phyloP scores from a whole-genome alignment of 1,140 invertebrate species.

The Hylaeus anthracinus region DNA sequence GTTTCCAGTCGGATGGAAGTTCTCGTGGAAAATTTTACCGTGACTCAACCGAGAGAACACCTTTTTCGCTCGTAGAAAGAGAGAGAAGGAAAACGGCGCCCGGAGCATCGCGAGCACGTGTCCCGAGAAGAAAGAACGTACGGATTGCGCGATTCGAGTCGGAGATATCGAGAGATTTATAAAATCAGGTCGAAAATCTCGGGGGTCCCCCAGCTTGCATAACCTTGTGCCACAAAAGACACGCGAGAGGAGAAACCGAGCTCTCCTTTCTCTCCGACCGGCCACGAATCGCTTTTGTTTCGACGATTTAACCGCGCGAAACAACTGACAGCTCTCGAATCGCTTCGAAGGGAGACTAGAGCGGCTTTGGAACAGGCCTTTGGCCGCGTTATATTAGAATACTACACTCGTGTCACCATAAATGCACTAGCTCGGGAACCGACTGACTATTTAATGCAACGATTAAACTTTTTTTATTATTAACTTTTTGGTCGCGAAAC shows the following conservation, averaged over 20 bases:
- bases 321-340: too few species aligned
- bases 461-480: too few species aligned
- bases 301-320: not conserved
- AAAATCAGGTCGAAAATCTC: conserved; percentile 61
- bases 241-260: conserved; percentile 52
- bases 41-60: not conserved
- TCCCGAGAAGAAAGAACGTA: conserved; percentile 12
- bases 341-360: too few species aligned
- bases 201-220: conserved; percentile 32
- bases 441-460: too few species aligned
- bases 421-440: too few species aligned
- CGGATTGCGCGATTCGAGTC: not conserved
- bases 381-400: too few species aligned
- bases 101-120: conserved; percentile 15
- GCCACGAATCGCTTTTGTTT: conserved; percentile 23
- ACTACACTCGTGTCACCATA: too few species aligned
- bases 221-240: conserved; percentile 62
- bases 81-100: not conserved
- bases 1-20: not conserved
- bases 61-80: not conserved
- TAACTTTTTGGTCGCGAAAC: too few species aligned
- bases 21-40: conserved; percentile 3
- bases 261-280: conserved; percentile 54
- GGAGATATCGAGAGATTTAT: conserved; percentile 43
- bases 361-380: too few species aligned